Base-by-base conservation (phyloP, 2,888 invertebrate genomes). In the Zaprionus bogoriensis region DNA sequence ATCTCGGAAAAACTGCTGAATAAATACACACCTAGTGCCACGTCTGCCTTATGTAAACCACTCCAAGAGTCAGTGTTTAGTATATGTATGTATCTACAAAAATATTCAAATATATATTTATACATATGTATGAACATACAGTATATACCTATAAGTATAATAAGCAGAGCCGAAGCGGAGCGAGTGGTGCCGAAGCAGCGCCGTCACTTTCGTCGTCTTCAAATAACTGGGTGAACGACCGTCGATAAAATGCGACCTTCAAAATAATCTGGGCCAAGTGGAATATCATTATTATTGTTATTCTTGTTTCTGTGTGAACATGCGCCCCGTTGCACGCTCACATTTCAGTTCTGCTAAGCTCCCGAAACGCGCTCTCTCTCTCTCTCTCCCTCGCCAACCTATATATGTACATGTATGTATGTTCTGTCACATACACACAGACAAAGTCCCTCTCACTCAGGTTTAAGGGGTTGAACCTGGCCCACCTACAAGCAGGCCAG, bases 191-290 rank as follows among this genome's bases (percentile, higher is more conserved):
- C 55, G 53, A 58, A 65, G 52, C 55, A 58, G 46, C 60, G 68
- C 42, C 47, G 47, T 28, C 36, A 28, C 28, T 25, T 23, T 55
- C 41, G 52, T 54, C 67, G 66, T 39, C 73, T 25, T 44, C 66
- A 53, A 87, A 81, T 84, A 89, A 88, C 82, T 89, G 88, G 91
- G 90, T 91, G 91, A 91, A 91, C 89, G 91, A 90, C 91, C 91
- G 90, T 83, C 87, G 89, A 89, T 88, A 90, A 87, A 78, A 75
- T 76, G 79, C 88, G 90, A 90, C 91, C 91, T 91, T 91, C 90
- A 90, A 88, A 87, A 89, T 88, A 89, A 90, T 91, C 90, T 91
- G 91, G 91, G 91, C 90, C 91, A 91, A 90, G 89, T 90, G 89
- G 88, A 89, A 90, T 87, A 77, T 79, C 74, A 73, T 86, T 74